These are phyloP conservation scores for Rosalia funebris DNA, from an alignment of 2,888 invertebrate species.

Conservation along the genomic window DNA sequence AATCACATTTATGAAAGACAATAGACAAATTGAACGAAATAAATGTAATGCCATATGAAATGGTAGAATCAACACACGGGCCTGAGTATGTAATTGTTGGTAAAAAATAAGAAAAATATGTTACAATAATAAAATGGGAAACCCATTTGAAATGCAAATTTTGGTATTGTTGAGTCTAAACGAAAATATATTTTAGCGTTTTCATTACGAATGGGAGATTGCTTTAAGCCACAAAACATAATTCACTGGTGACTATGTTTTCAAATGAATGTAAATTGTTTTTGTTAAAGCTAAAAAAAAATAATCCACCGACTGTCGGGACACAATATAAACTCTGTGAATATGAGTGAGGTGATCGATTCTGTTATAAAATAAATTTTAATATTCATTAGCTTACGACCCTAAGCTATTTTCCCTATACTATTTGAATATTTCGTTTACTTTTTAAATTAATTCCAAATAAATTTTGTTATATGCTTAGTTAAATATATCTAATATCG, in stretches of 20 bases:
- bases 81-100: too few species aligned
- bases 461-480: too few species aligned
- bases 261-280: slow-evolving; percentile 36
- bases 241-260: slow-evolving; percentile 38
- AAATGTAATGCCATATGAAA: too few species aligned
- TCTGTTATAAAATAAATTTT: not conserved
- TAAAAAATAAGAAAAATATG: slow-evolving; percentile 19
- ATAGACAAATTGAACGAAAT: too few species aligned
- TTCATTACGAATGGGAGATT: slow-evolving; percentile 39
- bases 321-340: not conserved
- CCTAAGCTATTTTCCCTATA: not conserved
- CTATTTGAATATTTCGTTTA: not conserved
- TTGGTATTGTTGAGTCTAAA: slow-evolving; percentile 28
- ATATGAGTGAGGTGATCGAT: not conserved
- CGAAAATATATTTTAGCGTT: slow-evolving; percentile 33
- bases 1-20: too few species aligned
- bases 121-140: slow-evolving; percentile 25
- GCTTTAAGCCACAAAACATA: slow-evolving; percentile 36
- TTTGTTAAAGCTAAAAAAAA: slow-evolving; percentile 31
- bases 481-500: too few species aligned
- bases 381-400: not conserved
- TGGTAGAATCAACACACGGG: too few species aligned
- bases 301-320: not conserved
- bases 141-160: slow-evolving; percentile 35
- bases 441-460: too few species aligned